Base-by-base conservation (phyloP, 2,888 invertebrate genomes). In the Desoria tigrina region DNA sequence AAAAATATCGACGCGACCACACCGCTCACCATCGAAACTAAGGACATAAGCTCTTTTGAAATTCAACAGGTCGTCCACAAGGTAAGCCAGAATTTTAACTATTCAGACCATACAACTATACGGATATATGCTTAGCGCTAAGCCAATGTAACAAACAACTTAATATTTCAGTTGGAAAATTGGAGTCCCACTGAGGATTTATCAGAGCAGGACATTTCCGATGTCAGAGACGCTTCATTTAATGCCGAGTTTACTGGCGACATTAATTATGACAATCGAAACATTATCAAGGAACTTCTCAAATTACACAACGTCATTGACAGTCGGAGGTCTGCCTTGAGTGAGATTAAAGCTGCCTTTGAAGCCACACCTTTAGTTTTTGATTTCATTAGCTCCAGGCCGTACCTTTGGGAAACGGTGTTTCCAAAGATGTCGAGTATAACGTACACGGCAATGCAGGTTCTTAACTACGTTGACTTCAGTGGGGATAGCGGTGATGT, bases 351-450 rank as follows among this genome's bases (percentile, higher is more conserved):
- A 21, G 6, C 6, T 24, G 53, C 26, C 14, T n/a, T 53, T 18
- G 9, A 11, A 9, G 53, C 18, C 6, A 18, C 21, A 9, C n/a
- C n/a, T n/a, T 21, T 9, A 24, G 7, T 53, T 53, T 23, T 53
- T 7, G 27, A 18, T 7, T 53, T 53, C n/a, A 6, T 53, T n/a
- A 9, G 7, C 11, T 7, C 9, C 7, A 6, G 53, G n/a, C 24
- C 21, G 24, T 53, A 53, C 53, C 53, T 53, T 53, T 53, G 53
- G 53, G 53, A 53, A 9, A 26, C 26, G 24, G 53, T 11, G 11
- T 53, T 53, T 27, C 53, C 53, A 7, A 7, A 7, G 6, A 24
- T 9, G 6, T 53, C 53, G 6, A 11, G 6, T 9, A 21, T 18
- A 9, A 53, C 9, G 9, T 53, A 24, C 24, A 26, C 24, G 18